phyloP scores from a whole-genome alignment of 2,888 invertebrate species.

The Tetanocera ferruginea region DNA sequence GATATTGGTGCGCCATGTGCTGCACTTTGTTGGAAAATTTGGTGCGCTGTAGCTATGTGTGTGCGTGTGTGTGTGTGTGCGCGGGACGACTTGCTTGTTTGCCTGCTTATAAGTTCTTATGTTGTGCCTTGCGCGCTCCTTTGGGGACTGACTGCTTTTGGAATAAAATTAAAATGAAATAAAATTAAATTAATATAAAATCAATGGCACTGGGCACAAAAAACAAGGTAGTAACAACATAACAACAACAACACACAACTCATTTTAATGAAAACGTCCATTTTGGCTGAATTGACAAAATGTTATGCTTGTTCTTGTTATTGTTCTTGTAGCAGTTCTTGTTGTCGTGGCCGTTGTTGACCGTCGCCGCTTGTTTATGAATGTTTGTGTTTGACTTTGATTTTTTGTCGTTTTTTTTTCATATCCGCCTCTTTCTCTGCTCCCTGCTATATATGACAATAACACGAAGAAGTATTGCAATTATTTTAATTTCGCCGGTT shows the following conservation, averaged over 20 bases:
- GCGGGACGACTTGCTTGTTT: slow-evolving; percentile 1
- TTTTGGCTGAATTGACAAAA: slow-evolving; percentile 37
- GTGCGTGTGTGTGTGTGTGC: background rate
- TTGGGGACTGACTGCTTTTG: background rate
- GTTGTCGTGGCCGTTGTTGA: slow-evolving; percentile 30
- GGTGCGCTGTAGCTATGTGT: background rate
- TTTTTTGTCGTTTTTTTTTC: slow-evolving; percentile 11
- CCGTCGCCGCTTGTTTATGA: slow-evolving; percentile 25
- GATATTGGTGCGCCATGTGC: slow-evolving; percentile 12
- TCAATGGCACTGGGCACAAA: slow-evolving; percentile 20
- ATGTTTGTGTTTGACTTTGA: slow-evolving; percentile 21
- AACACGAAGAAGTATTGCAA: slow-evolving; percentile 4
- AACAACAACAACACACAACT: background rate
- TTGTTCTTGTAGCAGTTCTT: slow-evolving; percentile 27
- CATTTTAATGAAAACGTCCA: slow-evolving; percentile 35
- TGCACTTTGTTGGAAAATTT: background rate
- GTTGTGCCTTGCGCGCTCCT: background rate
- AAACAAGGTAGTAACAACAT: background rate
- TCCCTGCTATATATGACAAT: slow-evolving; percentile 8
- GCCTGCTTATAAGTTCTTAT: slow-evolving; percentile 1
- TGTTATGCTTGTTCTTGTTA: slow-evolving; percentile 28
- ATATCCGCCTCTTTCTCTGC: background rate
- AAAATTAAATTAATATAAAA: slow-evolving; percentile 36
- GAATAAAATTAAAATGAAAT: slow-evolving; percentile 38
- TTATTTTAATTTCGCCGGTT: slow-evolving; percentile 10